phyloP scores from a whole-genome alignment of 2,888 invertebrate genomes.

The Spilosoma lubricipeda region DNA sequence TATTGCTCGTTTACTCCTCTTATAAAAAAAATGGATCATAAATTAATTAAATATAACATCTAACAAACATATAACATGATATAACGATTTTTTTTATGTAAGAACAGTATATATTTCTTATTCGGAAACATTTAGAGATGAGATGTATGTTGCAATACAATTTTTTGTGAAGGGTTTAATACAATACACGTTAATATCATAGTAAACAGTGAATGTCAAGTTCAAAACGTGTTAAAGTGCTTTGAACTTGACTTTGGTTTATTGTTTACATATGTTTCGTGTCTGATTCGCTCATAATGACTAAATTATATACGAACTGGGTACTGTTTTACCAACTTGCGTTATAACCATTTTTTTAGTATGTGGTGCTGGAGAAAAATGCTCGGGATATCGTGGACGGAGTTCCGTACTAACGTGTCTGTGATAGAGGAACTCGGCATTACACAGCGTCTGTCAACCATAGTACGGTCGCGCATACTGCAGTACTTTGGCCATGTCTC shows the following conservation, averaged over 20 bases:
- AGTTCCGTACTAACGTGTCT: too few species aligned
- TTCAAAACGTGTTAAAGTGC: conserved; percentile 15
- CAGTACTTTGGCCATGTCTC: too few species aligned
- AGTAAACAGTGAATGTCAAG: conserved; percentile 16
- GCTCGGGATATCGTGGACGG: too few species aligned
- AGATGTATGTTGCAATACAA: background rate
- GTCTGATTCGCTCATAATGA: background rate
- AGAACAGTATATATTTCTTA: background rate
- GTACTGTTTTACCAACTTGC: conserved; percentile 5
- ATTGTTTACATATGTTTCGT: conserved; percentile 12
- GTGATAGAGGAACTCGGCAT: too few species aligned
- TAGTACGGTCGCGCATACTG: too few species aligned
- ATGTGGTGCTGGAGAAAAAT: too few species aligned
- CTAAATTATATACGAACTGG: background rate
- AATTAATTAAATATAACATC: too few species aligned
- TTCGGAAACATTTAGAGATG: background rate
- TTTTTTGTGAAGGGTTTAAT: background rate
- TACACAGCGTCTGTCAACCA: too few species aligned
- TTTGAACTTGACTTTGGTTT: conserved; percentile 27
- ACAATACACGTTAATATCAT: background rate
- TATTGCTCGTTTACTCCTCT: too few species aligned
- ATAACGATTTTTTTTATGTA: too few species aligned
- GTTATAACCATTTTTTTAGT: background rate
- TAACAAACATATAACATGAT: too few species aligned
- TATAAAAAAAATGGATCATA: too few species aligned